Evolutionary conservation across 2,797 vertebrate genomes (phyloP), one percentile per base, ranked within the genome.

Genomic region (Moxostoma hubbsi): DNA sequence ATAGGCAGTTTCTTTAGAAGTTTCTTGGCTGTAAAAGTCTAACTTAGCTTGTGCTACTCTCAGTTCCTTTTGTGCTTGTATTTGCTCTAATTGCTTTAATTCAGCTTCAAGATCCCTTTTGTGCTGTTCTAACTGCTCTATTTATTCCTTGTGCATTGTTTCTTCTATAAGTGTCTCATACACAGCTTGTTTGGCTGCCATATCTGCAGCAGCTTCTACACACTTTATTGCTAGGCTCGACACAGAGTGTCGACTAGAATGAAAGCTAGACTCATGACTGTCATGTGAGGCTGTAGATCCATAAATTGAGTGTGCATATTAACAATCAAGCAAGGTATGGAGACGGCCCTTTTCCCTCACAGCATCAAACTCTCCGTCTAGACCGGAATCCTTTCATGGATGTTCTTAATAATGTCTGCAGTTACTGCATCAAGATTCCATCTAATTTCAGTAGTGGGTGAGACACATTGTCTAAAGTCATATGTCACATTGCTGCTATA

Each of bases 371-470:
- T 83, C 81, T 1, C 71, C 62, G 55, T 83, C 54, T 47, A 80
- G 4, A 36, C 50, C 73, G 7, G 69, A 46, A 81, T 12, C 49
- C 78, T 81, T 45, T 84, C 65, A 70, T 84, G 12, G 8, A 74
- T 0, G 4, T 78, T 74, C 75, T 71, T 75, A 12, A 59, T 51
- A 6, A 81, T 74, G 13, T 81, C 70, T 7, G 5, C 47, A 7
- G 58, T 83, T 49, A 75, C 81, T 15, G 74, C 63, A 55, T 16
- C 69, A 51, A 69, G 81, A 5, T 74, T 67, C 2, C 63, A 54
- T 6, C 78, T 68, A 15, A 80, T 13, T 9, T 80, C 54, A 6
- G 46, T 24, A 61, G 65, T 11, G 6, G 66, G 47, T 9, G 66
- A 70, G 45, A 13, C 43, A 7, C 13, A 10, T 10, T 7, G 36